Evolutionary conservation across 2,113 vertebrate genomes (phyloP).

Genomic region (Alethe castanea): DNA sequence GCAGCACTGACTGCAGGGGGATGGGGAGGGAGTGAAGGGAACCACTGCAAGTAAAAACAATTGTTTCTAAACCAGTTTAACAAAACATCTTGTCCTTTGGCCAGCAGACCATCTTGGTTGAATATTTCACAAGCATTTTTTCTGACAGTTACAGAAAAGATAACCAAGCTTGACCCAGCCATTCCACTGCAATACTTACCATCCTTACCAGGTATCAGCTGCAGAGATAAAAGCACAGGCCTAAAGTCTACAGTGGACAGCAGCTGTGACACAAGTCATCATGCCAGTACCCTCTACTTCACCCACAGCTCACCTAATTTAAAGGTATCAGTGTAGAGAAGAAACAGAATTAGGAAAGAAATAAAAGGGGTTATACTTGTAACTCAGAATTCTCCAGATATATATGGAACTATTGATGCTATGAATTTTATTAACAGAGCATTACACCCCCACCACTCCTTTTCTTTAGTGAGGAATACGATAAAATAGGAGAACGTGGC

Average conservation of each 20-base stretch:
- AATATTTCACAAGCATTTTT: neutral
- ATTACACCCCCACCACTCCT: neutral
- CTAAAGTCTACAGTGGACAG: neutral
- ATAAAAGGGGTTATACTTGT: neutral
- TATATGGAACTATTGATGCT: neutral
- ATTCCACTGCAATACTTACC: slow-evolving; percentile 23
- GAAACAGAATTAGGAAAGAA: neutral
- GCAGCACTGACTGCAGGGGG: neutral
- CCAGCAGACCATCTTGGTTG: neutral
- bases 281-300: neutral
- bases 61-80: neutral
- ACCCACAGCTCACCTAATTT: neutral
- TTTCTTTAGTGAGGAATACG: neutral
- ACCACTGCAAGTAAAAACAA: neutral
- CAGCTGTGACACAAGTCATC: neutral
- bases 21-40: fast-evolving
- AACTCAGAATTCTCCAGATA: neutral
- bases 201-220: neutral
- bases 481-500: neutral
- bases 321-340: fast-evolving
- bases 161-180: neutral
- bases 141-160: neutral
- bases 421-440: neutral
- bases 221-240: neutral
- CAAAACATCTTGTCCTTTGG: neutral